These are phyloP conservation scores for Ptilorrhoa leucosticta DNA, from an alignment of 2,113 vertebrate genomes.

Conservation along the genomic window DNA sequence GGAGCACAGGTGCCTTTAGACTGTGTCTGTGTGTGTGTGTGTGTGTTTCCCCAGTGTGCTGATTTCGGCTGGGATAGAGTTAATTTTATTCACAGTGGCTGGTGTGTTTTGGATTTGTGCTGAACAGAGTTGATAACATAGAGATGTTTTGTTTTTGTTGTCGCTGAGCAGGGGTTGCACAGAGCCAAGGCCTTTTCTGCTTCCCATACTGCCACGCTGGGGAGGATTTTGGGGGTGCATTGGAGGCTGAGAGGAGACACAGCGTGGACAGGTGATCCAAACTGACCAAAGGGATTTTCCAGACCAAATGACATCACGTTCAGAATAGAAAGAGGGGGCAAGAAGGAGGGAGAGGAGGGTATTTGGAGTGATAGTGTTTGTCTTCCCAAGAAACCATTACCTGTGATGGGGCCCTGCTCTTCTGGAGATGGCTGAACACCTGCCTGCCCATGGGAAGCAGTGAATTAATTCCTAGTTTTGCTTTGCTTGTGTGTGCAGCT, in stretches of 20 bases:
- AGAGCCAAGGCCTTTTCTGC: not conserved
- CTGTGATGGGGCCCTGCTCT: not conserved
- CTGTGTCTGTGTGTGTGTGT: fast-evolving
- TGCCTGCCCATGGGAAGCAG: not conserved
- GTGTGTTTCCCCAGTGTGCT: not conserved
- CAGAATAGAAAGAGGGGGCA: not conserved
- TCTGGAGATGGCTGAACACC: no score
- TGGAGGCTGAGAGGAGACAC: not conserved
- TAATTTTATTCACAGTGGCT: not conserved
- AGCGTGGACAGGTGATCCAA: not conserved
- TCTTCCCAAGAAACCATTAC: not conserved
- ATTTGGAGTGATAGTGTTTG: not conserved
- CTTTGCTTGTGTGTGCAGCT: not conserved
- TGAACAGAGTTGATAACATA: not conserved
- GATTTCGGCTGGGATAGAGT: not conserved
- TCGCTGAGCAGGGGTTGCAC: not conserved
- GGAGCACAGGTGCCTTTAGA: not conserved
- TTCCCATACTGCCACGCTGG: fast-evolving
- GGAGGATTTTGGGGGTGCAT: fast-evolving
- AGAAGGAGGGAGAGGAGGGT: not conserved
- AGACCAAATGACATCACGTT: not conserved
- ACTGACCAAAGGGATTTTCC: not conserved
- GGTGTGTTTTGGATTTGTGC: not conserved
- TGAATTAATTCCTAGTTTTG: not conserved
- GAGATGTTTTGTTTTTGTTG: not conserved